These are phyloP conservation scores for Varanus salvator DNA, from an alignment of 2,113 vertebrate species.

Conservation along the genomic window DNA sequence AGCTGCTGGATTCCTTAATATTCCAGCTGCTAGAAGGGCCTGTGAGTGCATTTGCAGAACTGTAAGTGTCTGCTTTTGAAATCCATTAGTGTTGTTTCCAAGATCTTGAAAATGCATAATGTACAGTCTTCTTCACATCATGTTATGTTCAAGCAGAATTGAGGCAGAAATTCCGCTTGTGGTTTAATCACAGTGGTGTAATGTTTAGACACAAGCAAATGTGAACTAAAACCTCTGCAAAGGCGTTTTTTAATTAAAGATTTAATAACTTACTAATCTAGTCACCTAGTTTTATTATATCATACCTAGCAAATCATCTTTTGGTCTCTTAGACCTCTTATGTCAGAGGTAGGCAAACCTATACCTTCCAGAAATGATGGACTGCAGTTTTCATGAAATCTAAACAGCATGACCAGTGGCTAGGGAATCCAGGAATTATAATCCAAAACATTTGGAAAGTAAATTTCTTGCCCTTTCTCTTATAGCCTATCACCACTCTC, in stretches of 20 bases:
- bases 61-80: not conserved
- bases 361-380: no score
- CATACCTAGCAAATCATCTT: not conserved
- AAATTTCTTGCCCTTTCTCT: no score
- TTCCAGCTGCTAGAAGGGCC: constrained; percentile 31
- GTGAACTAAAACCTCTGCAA: not conserved
- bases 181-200: not conserved
- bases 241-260: not conserved
- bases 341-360: no score
- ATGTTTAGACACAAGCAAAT: not conserved
- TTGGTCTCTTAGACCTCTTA: not conserved
- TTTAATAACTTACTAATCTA: not conserved
- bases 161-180: not conserved
- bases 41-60: constrained; percentile 9
- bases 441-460: no score
- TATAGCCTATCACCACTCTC: not conserved
- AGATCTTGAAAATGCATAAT: not conserved
- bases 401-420: no score
- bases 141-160: not conserved
- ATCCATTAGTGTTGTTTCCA: not conserved
- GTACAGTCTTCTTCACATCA: not conserved
- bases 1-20: constrained; percentile 34
- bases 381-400: no score
- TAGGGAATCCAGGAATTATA: no score
- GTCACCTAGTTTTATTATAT: not conserved